Conservation (phyloP, 2,797 vertebrate species). For the Oryzias dopingdopingensis region DNA sequence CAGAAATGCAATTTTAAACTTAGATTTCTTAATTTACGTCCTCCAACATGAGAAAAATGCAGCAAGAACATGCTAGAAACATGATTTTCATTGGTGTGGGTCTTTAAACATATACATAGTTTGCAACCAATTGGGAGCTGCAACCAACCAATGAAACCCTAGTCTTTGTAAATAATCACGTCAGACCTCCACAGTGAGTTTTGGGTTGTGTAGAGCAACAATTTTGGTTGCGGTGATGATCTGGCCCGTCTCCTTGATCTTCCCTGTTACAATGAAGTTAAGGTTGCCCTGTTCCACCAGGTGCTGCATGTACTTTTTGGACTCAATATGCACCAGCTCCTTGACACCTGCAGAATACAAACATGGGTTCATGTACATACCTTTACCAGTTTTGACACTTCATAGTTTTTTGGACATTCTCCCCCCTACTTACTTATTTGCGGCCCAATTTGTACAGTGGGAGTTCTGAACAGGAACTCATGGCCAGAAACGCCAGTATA, state of each 20-base stretch:
- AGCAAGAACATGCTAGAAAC: too few relatives aligned
- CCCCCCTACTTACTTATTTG: slow-evolving; percentile 75
- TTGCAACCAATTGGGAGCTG: neutral
- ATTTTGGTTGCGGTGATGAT: slow-evolving; percentile 86
- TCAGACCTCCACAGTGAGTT: slow-evolving; percentile 82
- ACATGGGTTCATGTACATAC: neutral
- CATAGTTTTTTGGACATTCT: neutral
- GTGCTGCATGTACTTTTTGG: slow-evolving; percentile 81
- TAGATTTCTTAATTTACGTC: too few relatives aligned
- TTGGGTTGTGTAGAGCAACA: slow-evolving; percentile 77
- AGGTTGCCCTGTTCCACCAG: slow-evolving; percentile 92
- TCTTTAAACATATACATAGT: neutral
- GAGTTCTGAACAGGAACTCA: slow-evolving; percentile 83
- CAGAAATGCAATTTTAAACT: too few relatives aligned
- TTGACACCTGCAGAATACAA: slow-evolving; percentile 63
- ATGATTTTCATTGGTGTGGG: too few relatives aligned
- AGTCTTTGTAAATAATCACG: neutral
- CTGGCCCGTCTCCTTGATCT: slow-evolving; percentile 83
- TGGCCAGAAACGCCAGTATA: slow-evolving; percentile 88
- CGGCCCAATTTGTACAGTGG: slow-evolving; percentile 75
- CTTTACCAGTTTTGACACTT: neutral
- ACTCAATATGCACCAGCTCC: slow-evolving; percentile 73
- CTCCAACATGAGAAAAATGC: too few relatives aligned
- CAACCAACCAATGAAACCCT: neutral
- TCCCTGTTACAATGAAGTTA: slow-evolving; percentile 89